Evolutionary conservation across 23 tunicate genomes (phyloP).

Genomic region (Diplosoma virens): DNA sequence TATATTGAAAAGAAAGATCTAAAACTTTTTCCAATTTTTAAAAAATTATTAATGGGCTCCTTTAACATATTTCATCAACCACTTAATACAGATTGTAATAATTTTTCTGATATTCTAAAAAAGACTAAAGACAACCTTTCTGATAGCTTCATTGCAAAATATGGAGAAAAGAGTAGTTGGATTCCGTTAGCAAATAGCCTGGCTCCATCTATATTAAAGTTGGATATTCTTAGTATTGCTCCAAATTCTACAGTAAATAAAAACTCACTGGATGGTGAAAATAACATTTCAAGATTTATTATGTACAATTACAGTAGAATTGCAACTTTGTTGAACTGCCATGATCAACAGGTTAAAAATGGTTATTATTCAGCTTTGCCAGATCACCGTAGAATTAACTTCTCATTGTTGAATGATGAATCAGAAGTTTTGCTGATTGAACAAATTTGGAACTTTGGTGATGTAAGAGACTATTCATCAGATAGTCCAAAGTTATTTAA

Average conservation of each 20-base stretch:
- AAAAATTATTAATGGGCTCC: neutral
- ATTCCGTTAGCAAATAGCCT: neutral
- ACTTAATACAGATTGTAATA: neutral
- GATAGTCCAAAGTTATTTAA: neutral
- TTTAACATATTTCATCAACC: neutral
- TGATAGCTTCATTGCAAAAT: neutral
- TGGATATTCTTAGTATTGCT: neutral
- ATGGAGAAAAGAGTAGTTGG: neutral
- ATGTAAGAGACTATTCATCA: neutral
- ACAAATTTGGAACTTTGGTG: slow-evolving; percentile 28
- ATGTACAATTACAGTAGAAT: slow-evolving; percentile 48
- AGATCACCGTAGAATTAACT: neutral
- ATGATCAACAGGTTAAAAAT: neutral
- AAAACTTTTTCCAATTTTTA: neutral
- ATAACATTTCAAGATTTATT: slow-evolving; percentile 6
- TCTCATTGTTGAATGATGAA: slow-evolving; percentile 16
- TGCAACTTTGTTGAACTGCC: slow-evolving; percentile 10
- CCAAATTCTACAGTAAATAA: neutral
- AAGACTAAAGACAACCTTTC: neutral
- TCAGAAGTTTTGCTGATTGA: slow-evolving; percentile 20
- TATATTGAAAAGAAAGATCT: neutral
- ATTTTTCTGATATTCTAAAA: neutral
- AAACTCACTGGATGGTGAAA: too few species aligned
- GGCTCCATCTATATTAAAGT: slow-evolving; percentile 5
- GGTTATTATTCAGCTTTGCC: slow-evolving; percentile 41